phyloP scores from a whole-genome alignment of 1,140 invertebrate genomes.

The Aleiodes sp. region DNA sequence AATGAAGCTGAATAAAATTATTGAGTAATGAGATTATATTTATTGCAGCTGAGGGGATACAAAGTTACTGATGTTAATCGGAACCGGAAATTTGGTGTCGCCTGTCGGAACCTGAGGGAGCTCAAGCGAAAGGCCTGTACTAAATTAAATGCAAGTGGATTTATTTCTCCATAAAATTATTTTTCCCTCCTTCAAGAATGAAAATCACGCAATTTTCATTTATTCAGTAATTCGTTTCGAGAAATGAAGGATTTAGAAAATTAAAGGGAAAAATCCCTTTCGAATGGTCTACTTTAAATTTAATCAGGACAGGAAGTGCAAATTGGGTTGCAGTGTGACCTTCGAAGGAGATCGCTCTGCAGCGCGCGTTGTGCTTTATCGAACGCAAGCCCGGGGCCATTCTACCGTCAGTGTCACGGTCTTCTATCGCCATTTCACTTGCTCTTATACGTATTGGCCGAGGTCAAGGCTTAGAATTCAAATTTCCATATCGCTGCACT shows the following conservation, averaged over 20 bases:
- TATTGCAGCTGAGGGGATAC: conserved; percentile 70
- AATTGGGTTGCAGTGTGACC: conserved; percentile 43
- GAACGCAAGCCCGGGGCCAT: conserved; percentile 47
- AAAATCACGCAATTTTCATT: neutral
- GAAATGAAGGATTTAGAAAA: neutral
- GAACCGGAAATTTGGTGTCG: conserved; percentile 74
- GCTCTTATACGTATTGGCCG: conserved; percentile 20
- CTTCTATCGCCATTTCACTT: conserved; percentile 34
- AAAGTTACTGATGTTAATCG: conserved; percentile 76
- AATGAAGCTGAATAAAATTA: neutral
- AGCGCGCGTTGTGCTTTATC: conserved; percentile 50
- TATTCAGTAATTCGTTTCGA: neutral
- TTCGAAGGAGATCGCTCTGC: conserved; percentile 41
- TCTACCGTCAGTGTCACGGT: conserved; percentile 47
- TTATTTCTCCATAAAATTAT: neutral
- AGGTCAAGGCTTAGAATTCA: conserved; percentile 35
- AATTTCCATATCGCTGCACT: conserved; percentile 21
- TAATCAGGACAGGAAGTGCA: conserved; percentile 31
- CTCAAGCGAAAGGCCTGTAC: conserved; percentile 72
- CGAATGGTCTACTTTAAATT: neutral
- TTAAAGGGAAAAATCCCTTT: neutral
- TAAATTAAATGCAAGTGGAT: conserved; percentile 73
- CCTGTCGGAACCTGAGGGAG: conserved; percentile 71
- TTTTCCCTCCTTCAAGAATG: neutral
- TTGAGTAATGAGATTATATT: conserved; percentile 30